phyloP scores from a whole-genome alignment of 2,113 vertebrate species.

The Tyto alba region DNA sequence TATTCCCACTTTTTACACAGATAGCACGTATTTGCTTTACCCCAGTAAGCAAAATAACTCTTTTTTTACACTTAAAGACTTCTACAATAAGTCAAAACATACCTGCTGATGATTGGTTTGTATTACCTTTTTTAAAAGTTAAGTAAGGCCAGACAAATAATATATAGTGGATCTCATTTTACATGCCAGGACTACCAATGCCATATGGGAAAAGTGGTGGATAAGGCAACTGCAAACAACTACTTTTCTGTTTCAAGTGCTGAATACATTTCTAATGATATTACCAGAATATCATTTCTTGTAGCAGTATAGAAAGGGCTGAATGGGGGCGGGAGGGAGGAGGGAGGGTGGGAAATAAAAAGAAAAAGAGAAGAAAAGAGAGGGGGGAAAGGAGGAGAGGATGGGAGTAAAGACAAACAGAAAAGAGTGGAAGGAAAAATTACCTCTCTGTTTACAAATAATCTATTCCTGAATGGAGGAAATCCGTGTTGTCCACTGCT shows the following conservation, averaged over 20 bases:
- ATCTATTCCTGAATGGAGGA: neutral
- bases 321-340: rapidly evolving
- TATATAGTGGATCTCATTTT: neutral
- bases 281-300: neutral
- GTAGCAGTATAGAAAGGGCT: neutral
- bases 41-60: neutral
- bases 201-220: neutral
- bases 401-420: neutral
- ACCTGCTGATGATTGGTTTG: neutral
- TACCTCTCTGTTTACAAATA: neutral
- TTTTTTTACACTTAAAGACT: neutral
- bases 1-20: neutral
- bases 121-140: neutral
- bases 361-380: neutral
- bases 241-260: neutral
- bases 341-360: no score
- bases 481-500: neutral
- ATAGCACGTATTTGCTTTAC: neutral
- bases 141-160: neutral
- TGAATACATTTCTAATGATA: neutral
- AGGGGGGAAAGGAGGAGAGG: neutral
- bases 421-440: neutral
- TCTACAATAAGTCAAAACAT: neutral
- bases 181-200: neutral
- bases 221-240: neutral